These are phyloP conservation scores for Sternarchorhynchus goeldii DNA, from an alignment of 2,797 vertebrate species.

Conservation along the genomic window DNA sequence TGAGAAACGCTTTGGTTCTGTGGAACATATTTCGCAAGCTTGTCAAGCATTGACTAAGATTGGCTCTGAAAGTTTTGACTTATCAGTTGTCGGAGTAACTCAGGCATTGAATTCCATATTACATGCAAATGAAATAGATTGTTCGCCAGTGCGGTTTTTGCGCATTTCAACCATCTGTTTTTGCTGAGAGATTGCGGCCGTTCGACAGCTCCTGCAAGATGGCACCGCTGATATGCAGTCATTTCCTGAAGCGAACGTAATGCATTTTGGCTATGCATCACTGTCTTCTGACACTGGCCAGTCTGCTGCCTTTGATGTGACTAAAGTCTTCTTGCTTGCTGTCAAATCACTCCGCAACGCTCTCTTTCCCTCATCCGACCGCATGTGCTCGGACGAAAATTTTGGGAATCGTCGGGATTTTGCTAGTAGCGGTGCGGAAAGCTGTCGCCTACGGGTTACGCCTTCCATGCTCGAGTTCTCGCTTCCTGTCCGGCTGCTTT, in stretches of 20 bases:
- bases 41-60: conserved; percentile 39
- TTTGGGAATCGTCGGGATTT: conserved; percentile 43
- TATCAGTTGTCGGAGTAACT: conserved; percentile 54
- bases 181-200: conserved; percentile 47
- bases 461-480: conserved; percentile 61
- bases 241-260: conserved; percentile 56
- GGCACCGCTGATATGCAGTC: conserved; percentile 52
- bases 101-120: conserved; percentile 53
- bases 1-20: conserved; percentile 25
- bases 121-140: conserved; percentile 50
- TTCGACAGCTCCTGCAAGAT: conserved; percentile 54
- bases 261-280: conserved; percentile 61
- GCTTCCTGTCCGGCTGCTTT: conserved; percentile 56
- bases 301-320: conserved; percentile 53
- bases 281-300: conserved; percentile 56
- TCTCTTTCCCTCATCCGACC: conserved; percentile 56
- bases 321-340: conserved; percentile 57
- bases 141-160: conserved; percentile 43
- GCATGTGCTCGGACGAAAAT: conserved; percentile 35
- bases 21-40: conserved; percentile 18
- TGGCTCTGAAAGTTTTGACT: conserved; percentile 50
- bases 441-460: conserved; percentile 55
- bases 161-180: conserved; percentile 56
- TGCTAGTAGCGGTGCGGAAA: conserved; percentile 49
- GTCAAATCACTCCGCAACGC: conserved; percentile 58